These are phyloP conservation scores for Orthonychiurus folsomi DNA, from an alignment of 2,888 invertebrate species.

Conservation along the genomic window DNA sequence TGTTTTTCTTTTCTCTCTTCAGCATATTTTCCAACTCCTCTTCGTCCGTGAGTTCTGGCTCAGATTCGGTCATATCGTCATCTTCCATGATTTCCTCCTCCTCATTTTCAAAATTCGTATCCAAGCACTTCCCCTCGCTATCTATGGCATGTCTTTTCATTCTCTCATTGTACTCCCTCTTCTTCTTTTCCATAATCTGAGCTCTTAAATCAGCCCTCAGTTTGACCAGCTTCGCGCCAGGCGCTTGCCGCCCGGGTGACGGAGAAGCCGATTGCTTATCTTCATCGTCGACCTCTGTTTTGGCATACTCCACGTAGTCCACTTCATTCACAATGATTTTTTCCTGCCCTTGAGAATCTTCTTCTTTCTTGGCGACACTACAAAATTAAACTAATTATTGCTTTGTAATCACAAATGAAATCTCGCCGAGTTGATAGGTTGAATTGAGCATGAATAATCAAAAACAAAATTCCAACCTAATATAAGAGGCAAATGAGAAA, in stretches of 20 bases:
- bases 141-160: constrained; percentile 41
- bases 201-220: constrained; percentile 24
- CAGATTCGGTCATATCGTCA: constrained; percentile 40
- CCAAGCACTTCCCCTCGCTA: constrained; percentile 39
- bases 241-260: constrained; percentile 18
- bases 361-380: constrained; percentile 44
- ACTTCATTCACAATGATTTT: constrained; percentile 41
- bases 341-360: constrained; percentile 42
- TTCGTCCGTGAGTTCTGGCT: constrained; percentile 26
- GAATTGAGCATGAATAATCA: not conserved
- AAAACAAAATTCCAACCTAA: not conserved
- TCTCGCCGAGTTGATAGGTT: not conserved
- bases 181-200: constrained; percentile 35
- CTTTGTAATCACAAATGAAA: too few relatives aligned
- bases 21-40: constrained; percentile 40
- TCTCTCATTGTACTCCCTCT: constrained; percentile 41
- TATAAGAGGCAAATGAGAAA: not conserved
- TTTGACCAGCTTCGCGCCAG: constrained; percentile 27
- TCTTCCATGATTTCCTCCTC: constrained; percentile 47
- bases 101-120: constrained; percentile 16
- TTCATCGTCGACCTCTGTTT: constrained; percentile 24
- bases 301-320: constrained; percentile 28
- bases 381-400: constrained; percentile 19
- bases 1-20: constrained; percentile 45
- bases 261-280: not conserved